Base-by-base conservation (phyloP, 2,888 invertebrate species). In the Ctena decussata region DNA sequence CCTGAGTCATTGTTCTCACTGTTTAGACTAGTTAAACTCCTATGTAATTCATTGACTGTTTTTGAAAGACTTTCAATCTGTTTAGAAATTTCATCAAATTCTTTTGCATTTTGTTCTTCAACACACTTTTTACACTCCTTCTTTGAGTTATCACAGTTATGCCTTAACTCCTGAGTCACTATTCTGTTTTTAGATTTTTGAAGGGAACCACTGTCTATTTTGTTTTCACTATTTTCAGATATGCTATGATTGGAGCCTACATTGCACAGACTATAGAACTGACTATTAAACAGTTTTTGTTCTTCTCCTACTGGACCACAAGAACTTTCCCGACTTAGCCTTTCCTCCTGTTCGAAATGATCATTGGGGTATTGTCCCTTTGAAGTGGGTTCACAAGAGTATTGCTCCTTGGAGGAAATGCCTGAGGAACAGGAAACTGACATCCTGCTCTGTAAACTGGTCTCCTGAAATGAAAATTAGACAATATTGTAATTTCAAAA, bases 251-350 rank as follows among this genome's bases (percentile, higher is more conserved):
- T 92, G 8, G 94, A 94, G 24, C 90, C 94, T 15, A 93, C 91
- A 41, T 91, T 89, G 79, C 94, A 94, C n/a, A 94, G 87, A 78
- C 94, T 94, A 89, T 94, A 94, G 80, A 94, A 94, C 77, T 94
- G 92, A 72, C 92, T 92, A 71, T 93, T 91, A 85, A 94, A 94
- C 49, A 89, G 87, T 37, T 92, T 93, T 80, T 93, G 93, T 21
- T 92, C 91, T n/a, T 90, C 89, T 12, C 81, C 84, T 6, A 85
- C 73, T 27, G 89, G 84, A 21, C 75, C 77, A 32, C 72, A 39
- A 41, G 70, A 70, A 35, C 41, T 74, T 70, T 70, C 69, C 46
- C 70, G 87, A 80, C 82, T 80, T 53, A 70, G 65, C 69, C 80
- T 83, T 80, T 83, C 89, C 86, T 87, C 89, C 77, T 70, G 49